phyloP scores from a whole-genome alignment of 1,140 invertebrate genomes.

The Cydia pomonella region DNA sequence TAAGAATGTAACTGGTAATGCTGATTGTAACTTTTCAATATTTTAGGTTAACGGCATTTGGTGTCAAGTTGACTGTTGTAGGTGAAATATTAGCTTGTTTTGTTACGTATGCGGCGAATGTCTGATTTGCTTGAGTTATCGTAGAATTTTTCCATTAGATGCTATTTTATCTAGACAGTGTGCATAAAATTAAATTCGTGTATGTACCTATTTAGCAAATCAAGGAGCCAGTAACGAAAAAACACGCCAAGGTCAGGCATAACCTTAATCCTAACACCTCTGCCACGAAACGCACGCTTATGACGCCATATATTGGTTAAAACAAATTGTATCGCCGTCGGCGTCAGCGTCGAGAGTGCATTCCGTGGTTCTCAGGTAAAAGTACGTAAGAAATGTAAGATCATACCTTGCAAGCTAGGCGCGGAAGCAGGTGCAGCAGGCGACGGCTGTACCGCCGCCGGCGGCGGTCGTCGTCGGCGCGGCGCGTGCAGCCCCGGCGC shows the following conservation, averaged over 20 bases:
- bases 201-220: too few relatives aligned
- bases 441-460: slow-evolving; percentile 78
- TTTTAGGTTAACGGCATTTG: not conserved
- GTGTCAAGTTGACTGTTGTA: not conserved
- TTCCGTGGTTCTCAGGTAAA: too few relatives aligned
- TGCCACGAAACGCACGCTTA: too few relatives aligned
- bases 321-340: too few relatives aligned
- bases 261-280: too few relatives aligned
- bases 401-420: slow-evolving; percentile 69
- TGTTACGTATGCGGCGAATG: not conserved
- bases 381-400: too few relatives aligned
- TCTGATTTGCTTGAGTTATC: not conserved
- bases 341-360: too few relatives aligned
- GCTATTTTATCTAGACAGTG: not conserved
- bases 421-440: slow-evolving; percentile 63
- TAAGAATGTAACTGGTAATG: not conserved
- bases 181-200: too few relatives aligned
- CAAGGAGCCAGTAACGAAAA: too few relatives aligned
- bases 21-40: slow-evolving; percentile 20
- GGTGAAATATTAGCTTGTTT: not conserved
- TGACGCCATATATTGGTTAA: too few relatives aligned
- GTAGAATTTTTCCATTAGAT: not conserved
- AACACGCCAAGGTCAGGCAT: too few relatives aligned
- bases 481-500: slow-evolving; percentile 85
- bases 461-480: slow-evolving; percentile 80